Base-by-base conservation (phyloP, 2,113 vertebrate genomes). In the Entelurus aequoreus region DNA sequence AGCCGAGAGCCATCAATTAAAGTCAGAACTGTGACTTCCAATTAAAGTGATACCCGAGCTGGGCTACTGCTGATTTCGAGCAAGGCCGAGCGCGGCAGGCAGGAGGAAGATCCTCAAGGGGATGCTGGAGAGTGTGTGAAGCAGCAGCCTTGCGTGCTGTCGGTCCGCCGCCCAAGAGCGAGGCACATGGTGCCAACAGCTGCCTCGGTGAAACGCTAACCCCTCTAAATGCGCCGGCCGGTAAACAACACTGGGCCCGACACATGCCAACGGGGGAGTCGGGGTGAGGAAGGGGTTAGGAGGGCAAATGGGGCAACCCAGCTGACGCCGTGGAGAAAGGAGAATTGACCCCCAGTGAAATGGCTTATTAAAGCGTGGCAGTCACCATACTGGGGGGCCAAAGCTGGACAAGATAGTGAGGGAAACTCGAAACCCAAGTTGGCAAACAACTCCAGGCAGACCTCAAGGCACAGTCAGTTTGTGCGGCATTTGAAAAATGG, bases 121-220 rank as follows among this genome's bases (percentile, higher is more conserved):
- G 83, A 79, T 71, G 75, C 73, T 62, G 66, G 55, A 68, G 81
- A 75, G 84, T 82, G 81, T 85, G 86, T 78, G 78, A 80, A 78
- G 81, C 80, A 48, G 77, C 74, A 79, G 81, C 68, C 77, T 86
- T 6, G 87, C 86, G 68, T 88, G 87, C 87, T 21, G 87, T 82
- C 84, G 64, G 70, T 77, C 86, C 84, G 81, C 83, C 87, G 81
- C 80, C 79, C 35, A 60, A 74, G 60, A 62, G 77, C 65, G 66
- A 84, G 86, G 86, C 84, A 89, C 87, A 86, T 86, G 86, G 87
- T 84, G 87, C 86, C 81, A 87, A 86, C 87, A 89, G 87, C 87
- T 89, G 87, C 83, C 80, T 38, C 42, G 66, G 78, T 84, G 83
- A 86, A 89, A 89, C 28, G 84, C 77, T 82, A 87, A 86, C 87